These are phyloP conservation scores for Rhinophrynus dorsalis DNA, from an alignment of 2,797 vertebrate genomes.

Conservation along the genomic window DNA sequence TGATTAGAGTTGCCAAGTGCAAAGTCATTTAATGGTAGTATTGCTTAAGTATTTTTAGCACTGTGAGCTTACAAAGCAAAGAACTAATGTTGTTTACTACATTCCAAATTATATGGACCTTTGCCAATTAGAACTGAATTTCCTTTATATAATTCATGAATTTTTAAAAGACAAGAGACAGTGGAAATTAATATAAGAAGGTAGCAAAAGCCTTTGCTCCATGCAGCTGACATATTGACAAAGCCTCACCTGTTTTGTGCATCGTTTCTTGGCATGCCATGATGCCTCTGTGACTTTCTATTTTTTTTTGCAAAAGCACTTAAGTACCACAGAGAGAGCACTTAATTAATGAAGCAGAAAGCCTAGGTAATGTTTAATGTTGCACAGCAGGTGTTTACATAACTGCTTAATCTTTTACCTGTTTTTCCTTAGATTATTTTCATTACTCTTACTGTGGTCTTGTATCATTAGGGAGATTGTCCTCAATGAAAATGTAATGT, in stretches of 20 bases:
- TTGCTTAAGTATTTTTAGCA: slow-evolving; percentile 59
- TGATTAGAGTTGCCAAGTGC: slow-evolving; percentile 43
- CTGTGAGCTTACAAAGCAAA: slow-evolving; percentile 47
- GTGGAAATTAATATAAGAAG: slow-evolving; percentile 6
- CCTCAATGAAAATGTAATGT: slow-evolving; percentile 29
- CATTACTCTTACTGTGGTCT: slow-evolving; percentile 1
- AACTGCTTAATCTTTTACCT: slow-evolving; percentile 37
- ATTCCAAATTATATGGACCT: slow-evolving; percentile 58
- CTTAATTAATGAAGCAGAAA: slow-evolving; percentile 51
- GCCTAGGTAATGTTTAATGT: slow-evolving; percentile 53
- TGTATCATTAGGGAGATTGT: background rate
- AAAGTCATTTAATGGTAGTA: slow-evolving; percentile 34
- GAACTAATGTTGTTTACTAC: slow-evolving; percentile 22
- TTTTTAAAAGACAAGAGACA: slow-evolving; percentile 54
- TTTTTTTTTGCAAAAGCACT: slow-evolving; percentile 15
- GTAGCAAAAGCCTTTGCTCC: slow-evolving; percentile 54
- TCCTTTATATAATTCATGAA: slow-evolving; percentile 67
- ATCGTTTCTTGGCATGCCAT: slow-evolving; percentile 58
- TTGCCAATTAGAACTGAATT: slow-evolving; percentile 71
- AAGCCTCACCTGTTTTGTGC: slow-evolving; percentile 65
- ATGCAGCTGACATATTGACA: slow-evolving; percentile 71
- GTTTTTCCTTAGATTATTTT: background rate
- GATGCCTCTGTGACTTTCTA: slow-evolving; percentile 45
- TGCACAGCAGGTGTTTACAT: slow-evolving; percentile 42
- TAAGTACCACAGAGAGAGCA: slow-evolving; percentile 34